Conservation (phyloP, 2,113 vertebrate genomes). For the Ceyx cyanopectus region DNA sequence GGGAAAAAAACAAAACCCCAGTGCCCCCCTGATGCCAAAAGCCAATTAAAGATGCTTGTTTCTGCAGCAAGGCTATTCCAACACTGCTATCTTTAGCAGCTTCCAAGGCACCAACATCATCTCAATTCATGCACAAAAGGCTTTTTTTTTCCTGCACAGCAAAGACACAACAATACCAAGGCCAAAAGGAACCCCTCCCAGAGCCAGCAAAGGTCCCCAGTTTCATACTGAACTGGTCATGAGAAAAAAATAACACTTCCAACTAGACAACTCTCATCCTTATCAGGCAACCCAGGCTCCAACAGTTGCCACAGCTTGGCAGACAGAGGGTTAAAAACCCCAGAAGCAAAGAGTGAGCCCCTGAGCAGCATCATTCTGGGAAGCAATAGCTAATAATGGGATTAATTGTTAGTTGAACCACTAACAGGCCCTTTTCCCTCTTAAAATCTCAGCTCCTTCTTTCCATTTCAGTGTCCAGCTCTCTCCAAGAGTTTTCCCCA, state of each 20-base stretch:
- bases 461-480: fast-evolving
- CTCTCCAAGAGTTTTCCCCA: too few species aligned
- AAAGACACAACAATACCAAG: fast-evolving
- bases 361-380: too few species aligned
- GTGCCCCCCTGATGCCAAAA: too few species aligned
- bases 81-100: neutral
- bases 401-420: fast-evolving
- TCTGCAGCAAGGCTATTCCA: too few species aligned
- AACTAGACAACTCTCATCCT: fast-evolving
- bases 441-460: fast-evolving
- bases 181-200: neutral
- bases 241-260: neutral
- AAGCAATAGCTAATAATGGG: fast-evolving
- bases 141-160: neutral
- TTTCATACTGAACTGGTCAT: neutral
- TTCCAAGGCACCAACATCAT: neutral
- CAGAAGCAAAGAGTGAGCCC: neutral
- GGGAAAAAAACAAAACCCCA: too few species aligned
- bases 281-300: neutral
- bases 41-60: too few species aligned
- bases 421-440: fast-evolving
- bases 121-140: neutral
- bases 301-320: neutral
- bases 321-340: neutral
- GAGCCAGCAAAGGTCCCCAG: neutral